These are phyloP conservation scores for Stegodyphus mimosarum DNA, from an alignment of 1,140 invertebrate genomes.

Conservation along the genomic window DNA sequence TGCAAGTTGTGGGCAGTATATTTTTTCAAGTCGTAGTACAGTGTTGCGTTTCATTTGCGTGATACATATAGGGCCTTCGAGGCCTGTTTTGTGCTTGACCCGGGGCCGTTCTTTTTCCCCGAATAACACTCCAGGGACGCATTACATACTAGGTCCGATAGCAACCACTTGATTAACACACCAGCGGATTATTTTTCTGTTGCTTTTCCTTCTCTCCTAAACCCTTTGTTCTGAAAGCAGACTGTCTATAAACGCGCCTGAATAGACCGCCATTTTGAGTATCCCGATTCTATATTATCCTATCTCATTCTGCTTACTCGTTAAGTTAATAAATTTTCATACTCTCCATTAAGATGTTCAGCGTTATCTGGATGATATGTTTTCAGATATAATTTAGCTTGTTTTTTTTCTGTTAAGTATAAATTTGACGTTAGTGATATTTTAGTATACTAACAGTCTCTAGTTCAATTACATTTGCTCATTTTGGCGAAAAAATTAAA, in stretches of 20 bases:
- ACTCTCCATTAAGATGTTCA: background rate
- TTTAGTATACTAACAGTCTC: no score
- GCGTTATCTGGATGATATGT: background rate
- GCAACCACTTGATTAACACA: slow-evolving; percentile 1
- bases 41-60: background rate
- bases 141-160: background rate
- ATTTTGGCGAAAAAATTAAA: no score
- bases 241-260: background rate
- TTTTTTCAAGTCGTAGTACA: background rate
- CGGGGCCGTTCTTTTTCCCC: background rate
- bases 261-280: background rate
- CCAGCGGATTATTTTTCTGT: background rate
- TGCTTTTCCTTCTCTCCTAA: background rate
- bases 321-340: background rate
- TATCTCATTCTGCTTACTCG: background rate
- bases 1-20: background rate
- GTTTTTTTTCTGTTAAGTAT: no score
- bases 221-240: background rate
- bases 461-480: no score
- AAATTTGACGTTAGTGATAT: no score
- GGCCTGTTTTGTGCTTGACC: background rate
- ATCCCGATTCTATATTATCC: background rate
- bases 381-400: no score
- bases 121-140: background rate
- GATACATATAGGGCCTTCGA: background rate